Evolutionary conservation across 2,113 vertebrate genomes (phyloP).

Genomic region (Scomber scombrus): DNA sequence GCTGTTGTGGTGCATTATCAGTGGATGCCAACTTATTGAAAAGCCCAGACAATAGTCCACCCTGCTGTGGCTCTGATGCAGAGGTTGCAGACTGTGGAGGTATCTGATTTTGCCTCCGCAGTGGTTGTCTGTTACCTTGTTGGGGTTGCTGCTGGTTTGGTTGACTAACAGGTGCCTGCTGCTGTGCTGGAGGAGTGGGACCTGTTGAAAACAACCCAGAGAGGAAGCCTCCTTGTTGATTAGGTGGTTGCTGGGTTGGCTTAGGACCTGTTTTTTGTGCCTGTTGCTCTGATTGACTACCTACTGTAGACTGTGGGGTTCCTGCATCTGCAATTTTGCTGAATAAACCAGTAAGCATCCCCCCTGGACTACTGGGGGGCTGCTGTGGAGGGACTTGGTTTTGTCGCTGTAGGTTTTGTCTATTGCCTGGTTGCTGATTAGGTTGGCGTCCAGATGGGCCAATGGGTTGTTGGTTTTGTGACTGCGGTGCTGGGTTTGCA

Average conservation of each 20-base stretch:
- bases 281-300: slow-evolving; percentile 64
- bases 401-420: slow-evolving; percentile 75
- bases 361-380: slow-evolving; percentile 61
- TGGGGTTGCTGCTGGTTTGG: slow-evolving; percentile 73
- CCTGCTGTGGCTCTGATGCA: slow-evolving; percentile 73
- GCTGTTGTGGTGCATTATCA: slow-evolving; percentile 73
- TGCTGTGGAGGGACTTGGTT: slow-evolving; percentile 72
- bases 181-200: slow-evolving; percentile 46
- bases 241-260: slow-evolving; percentile 65
- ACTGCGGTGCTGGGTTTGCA: slow-evolving; percentile 40
- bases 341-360: slow-evolving; percentile 78
- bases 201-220: slow-evolving; percentile 80
- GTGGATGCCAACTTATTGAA: slow-evolving; percentile 86
- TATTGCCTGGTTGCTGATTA: slow-evolving; percentile 54
- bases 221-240: slow-evolving; percentile 79
- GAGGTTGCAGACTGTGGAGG: slow-evolving; percentile 62
- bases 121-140: slow-evolving; percentile 77
- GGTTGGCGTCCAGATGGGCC: slow-evolving; percentile 36
- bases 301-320: slow-evolving; percentile 41
- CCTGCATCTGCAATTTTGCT: slow-evolving; percentile 80
- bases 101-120: slow-evolving; percentile 81
- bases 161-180: slow-evolving; percentile 44
- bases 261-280: slow-evolving; percentile 52
- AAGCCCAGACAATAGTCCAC: slow-evolving; percentile 81
- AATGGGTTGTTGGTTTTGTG: slow-evolving; percentile 52